Base-by-base conservation (phyloP, 2,113 vertebrate species). In the Hylia prasina region DNA sequence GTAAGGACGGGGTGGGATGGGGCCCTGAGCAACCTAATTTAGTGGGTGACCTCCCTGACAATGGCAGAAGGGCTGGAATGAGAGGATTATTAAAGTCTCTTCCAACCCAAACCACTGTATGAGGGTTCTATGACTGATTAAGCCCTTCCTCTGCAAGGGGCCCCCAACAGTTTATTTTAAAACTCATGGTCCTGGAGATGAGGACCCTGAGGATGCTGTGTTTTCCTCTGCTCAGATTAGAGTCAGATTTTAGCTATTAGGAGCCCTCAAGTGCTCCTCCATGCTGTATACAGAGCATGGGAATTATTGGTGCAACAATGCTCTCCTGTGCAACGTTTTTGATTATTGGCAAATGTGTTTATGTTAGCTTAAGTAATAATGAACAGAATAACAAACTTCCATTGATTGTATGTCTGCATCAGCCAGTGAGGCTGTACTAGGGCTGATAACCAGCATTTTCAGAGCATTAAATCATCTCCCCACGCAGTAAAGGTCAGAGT, bases 131-230 rank as follows among this genome's bases (percentile, higher is more conserved):
- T 15, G 37, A 18, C 47, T 7, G 24, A 48, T 37, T 3, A 9
- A 4, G 1, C 15, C 15, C 8, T 80, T 76, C 23, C 30, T 16
- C 53, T 10, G 14, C 30, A n/a, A 63, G n/a, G 7, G 17, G 8
- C 20, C 39, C 6, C 1, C 4, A 3, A 7, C 0, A 2, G 20
- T 22, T 79, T 12, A 14, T 54, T 54, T 58, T 28, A n/a, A 72
- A 91, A 22, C 11, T 47, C 28, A 5, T 0, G 4, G 7, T 27
- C 23, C n/a, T 35, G 66, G 51, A 82, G 53, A 14, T 8, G 23
- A 51, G 33, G 63, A 44, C 3, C 3, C 22, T 44, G 66, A 48
- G 53, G 53, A 6, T 1, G 4, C 5, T 16, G 2, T 9, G 5
- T 6, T 65, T 72, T 47, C 37, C 28, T 42, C 0, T 2, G 13